Evolutionary conservation across 2,888 invertebrate genomes (phyloP), one percentile per base, ranked within the genome.

Genomic region (Priocnemis perturbator): DNA sequence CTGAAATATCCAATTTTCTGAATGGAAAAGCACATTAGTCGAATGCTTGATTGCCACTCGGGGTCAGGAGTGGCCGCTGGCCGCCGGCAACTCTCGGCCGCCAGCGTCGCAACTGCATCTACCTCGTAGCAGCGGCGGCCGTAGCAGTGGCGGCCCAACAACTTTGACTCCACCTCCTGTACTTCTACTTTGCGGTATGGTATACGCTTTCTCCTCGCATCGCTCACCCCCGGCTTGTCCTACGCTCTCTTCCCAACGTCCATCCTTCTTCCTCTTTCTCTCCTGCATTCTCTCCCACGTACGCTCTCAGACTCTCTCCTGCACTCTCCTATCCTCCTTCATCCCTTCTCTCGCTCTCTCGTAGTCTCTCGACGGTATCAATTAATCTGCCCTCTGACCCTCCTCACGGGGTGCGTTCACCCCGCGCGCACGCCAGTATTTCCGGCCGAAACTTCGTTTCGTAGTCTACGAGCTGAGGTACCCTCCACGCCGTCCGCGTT

Each of bases 21-120:
- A 87, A 87, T 85, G 87, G 84, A 85, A 86, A 86, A 85, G 84
- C 86, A 86, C 84, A 85, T 85, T 85, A 85, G 83, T 82, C 78
- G 78, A 82, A 87, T 85, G 86, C 85, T 85, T 85, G 86, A 87
- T 87, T 86, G 86, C 86, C 82, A 84, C 80, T 83, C 79, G 81
- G 83, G 74, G 83, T 83, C 86, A 81, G 77, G 79, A 84, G 83
- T 83, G 82, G 83, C 72, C 82, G 69, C 53, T 69, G 73, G 74
- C 76, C 74, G 7, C 37, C 67, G 61, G 59, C 73, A 71, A 69
- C 67, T 57, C 67, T 57, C 69, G 59, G 26, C 59, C 65, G 67
- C 23, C 56, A 56, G 66, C 66, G 70, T 71, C 67, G 73, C 74
- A 72, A 73, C 73, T 83, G 83, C 81, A 79, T 73, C 76, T 78